phyloP scores from a whole-genome alignment of 2,888 invertebrate species.

The Seladonia tumulorum region DNA sequence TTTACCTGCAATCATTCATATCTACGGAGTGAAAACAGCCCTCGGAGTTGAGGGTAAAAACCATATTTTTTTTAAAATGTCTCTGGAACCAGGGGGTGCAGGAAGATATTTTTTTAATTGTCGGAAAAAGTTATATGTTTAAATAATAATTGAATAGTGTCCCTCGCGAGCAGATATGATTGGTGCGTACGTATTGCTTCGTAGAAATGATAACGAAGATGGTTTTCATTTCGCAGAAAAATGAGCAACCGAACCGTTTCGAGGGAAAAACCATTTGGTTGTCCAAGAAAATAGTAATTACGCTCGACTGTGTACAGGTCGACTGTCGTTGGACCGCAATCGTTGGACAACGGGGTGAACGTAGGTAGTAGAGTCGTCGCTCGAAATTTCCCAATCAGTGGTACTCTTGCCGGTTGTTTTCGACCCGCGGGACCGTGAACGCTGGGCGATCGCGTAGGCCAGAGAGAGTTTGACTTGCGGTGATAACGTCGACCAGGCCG shows the following conservation, averaged over 20 bases:
- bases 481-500: conserved; percentile 35
- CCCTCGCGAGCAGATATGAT: neutral
- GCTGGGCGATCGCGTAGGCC: neutral
- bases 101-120: too few species aligned
- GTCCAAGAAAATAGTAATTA: neutral
- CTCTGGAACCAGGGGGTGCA: too few species aligned
- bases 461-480: conserved; percentile 46
- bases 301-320: neutral
- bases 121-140: too few species aligned
- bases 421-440: conserved; percentile 4
- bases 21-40: too few species aligned
- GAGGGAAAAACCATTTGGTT: neutral
- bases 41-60: too few species aligned
- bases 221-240: neutral
- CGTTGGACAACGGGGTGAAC: neutral
- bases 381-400: neutral
- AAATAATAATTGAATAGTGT: neutral
- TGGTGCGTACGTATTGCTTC: too few species aligned
- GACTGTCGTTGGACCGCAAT: neutral
- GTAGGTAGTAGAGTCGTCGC: neutral
- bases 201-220: too few species aligned
- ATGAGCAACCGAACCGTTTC: neutral
- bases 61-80: too few species aligned
- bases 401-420: conserved; percentile 13
- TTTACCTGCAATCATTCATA: too few species aligned